Percentiles rank a stretch among this genome's conserved stretches.
Conservation (phyloP, 1,140 invertebrate genomes). For the Limonius californicus region DNA sequence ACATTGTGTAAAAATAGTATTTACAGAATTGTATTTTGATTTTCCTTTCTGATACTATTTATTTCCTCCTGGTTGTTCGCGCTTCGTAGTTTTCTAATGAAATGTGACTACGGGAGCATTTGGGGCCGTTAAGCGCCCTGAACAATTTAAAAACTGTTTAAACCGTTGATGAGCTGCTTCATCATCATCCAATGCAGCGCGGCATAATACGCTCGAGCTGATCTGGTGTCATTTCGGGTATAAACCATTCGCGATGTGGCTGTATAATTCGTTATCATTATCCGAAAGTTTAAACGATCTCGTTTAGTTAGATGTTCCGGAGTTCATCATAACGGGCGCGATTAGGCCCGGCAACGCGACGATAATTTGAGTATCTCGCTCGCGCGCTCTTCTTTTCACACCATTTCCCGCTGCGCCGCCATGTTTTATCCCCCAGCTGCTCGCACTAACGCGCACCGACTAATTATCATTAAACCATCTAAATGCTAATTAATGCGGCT, state of each 20-base stretch:
- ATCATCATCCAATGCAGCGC: no score
- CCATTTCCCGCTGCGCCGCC: slow-evolving; percentile 38
- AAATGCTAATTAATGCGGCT: slow-evolving; percentile 55
- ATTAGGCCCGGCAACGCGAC: slow-evolving; percentile 30
- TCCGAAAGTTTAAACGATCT: slow-evolving; percentile 33
- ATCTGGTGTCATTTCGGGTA: background rate
- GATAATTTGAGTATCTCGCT: slow-evolving; percentile 32
- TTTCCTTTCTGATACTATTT: no score
- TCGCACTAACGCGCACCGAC: slow-evolving; percentile 38
- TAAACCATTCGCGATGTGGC: background rate
- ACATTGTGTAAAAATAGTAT: no score
- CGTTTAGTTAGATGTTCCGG: slow-evolving; percentile 31
- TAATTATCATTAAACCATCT: slow-evolving; percentile 55
- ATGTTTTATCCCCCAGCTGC: slow-evolving; percentile 44
- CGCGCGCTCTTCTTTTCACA: slow-evolving; percentile 40
- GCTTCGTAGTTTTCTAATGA: no score
- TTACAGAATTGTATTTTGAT: no score
- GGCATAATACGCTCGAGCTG: no score
- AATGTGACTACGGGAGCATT: no score
- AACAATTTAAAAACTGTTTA: no score
- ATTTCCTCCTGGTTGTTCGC: no score
- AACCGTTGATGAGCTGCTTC: no score
- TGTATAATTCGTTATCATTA: slow-evolving; percentile 3
- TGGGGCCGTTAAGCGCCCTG: no score
- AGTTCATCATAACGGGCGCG: slow-evolving; percentile 38